phyloP scores from a whole-genome alignment of 2,797 vertebrate species.

The Microhierax caerulescens region DNA sequence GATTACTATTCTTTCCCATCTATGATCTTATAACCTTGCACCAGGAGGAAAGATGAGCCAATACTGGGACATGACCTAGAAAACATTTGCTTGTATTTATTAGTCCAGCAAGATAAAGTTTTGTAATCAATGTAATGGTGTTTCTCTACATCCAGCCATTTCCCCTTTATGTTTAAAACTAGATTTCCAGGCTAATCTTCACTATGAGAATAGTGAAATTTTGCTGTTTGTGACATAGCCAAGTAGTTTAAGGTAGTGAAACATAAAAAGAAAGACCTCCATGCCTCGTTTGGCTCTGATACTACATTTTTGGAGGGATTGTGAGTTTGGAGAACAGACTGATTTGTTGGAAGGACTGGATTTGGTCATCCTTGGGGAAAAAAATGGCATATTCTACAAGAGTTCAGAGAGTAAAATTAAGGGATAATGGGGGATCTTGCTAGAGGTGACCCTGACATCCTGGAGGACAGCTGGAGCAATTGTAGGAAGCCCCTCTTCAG shows the following conservation, averaged over 20 bases:
- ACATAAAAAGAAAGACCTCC: background rate
- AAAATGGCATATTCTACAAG: background rate
- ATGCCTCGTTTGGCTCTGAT: background rate
- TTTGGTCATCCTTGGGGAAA: background rate
- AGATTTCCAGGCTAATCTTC: background rate
- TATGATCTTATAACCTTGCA: background rate
- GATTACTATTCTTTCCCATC: background rate
- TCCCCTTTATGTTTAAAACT: background rate
- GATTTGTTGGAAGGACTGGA: background rate
- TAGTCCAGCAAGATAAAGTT: background rate
- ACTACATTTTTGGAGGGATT: background rate
- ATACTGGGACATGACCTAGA: background rate
- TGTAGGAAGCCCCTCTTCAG: rapidly evolving
- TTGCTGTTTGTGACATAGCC: background rate
- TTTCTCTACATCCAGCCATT: background rate
- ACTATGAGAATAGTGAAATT: background rate
- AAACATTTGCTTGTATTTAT: background rate
- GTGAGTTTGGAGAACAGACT: background rate
- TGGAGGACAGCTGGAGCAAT: background rate
- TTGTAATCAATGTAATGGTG: background rate
- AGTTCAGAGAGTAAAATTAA: background rate
- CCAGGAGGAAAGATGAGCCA: background rate
- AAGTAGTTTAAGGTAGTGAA: background rate
- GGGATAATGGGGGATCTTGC: background rate
- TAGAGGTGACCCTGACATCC: background rate